Percentiles rank a stretch among this genome's conserved stretches.
Conservation (phyloP, 2,113 vertebrate species). For the Barnardius zonarius region DNA sequence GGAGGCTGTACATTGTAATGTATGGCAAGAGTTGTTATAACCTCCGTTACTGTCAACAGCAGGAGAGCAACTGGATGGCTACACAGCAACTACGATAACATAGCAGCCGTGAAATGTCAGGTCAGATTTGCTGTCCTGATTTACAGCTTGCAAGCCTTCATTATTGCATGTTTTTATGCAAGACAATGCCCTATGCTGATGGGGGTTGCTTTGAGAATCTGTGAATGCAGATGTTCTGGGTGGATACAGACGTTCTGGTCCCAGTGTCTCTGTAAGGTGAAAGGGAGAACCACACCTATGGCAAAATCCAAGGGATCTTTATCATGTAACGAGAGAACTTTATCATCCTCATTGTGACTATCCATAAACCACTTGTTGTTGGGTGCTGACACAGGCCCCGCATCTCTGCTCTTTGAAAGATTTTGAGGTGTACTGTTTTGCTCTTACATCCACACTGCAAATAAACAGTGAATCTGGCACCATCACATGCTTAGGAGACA, state of each 20-base stretch:
- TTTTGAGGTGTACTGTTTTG: background rate
- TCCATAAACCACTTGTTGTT: background rate
- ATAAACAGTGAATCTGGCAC: background rate
- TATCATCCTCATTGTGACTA: rapidly evolving
- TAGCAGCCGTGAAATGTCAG: background rate
- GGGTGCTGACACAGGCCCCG: background rate
- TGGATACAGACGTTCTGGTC: background rate
- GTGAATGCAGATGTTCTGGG: background rate
- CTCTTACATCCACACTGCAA: too few relatives aligned
- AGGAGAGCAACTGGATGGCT: background rate
- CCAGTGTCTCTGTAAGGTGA: background rate
- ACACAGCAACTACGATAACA: background rate
- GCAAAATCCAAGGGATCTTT: background rate
- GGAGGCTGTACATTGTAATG: background rate
- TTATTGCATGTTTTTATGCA: background rate
- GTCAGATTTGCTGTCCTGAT: background rate
- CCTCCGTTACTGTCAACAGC: background rate
- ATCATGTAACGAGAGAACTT: background rate
- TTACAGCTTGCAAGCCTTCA: background rate
- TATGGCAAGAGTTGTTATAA: background rate
- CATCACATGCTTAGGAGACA: background rate
- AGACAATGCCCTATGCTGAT: background rate
- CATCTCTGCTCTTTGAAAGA: background rate
- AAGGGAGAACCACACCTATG: background rate
- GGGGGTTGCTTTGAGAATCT: background rate